A percentile compares a stretch with the other conserved stretches of the same genome.
These are phyloP conservation scores for Xenopus laevis DNA, from an alignment of 2,113 vertebrate genomes.

Conservation along the genomic window DNA sequence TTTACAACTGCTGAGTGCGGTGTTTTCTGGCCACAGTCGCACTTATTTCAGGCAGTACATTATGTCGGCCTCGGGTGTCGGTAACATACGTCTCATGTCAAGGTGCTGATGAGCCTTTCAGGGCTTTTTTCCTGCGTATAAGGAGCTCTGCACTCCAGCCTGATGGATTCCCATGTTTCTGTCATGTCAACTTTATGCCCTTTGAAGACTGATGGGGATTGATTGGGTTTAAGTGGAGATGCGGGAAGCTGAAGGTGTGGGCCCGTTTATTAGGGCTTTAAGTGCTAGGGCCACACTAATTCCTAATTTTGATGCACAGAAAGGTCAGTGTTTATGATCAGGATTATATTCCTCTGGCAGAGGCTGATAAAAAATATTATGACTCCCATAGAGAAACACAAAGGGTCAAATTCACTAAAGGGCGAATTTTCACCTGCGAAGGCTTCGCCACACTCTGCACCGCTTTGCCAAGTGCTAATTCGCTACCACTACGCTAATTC, in stretches of 20 bases:
- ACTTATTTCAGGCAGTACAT: not conserved
- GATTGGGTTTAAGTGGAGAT: constrained; percentile 39
- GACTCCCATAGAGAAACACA: too few species aligned
- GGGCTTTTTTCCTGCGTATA: not conserved
- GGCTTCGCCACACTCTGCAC: too few species aligned
- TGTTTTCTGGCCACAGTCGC: not conserved
- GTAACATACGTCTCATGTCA: constrained; percentile 37
- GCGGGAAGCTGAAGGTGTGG: constrained; percentile 30
- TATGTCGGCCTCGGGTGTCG: constrained; percentile 13
- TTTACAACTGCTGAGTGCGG: constrained; percentile 15
- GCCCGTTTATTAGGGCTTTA: constrained; percentile 3
- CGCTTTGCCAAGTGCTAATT: too few species aligned
- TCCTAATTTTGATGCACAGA: not conserved
- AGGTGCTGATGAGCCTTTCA: constrained; percentile 13
- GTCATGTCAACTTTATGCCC: constrained; percentile 34
- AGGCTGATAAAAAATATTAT: too few species aligned
- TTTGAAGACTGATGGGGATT: constrained; percentile 33
- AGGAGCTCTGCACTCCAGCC: constrained; percentile 6
- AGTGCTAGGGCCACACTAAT: not conserved
- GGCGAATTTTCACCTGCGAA: too few species aligned
- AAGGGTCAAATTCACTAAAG: too few species aligned
- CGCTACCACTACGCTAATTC: too few species aligned
- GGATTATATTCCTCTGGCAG: too few species aligned
- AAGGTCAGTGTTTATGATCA: too few species aligned
- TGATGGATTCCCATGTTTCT: constrained; percentile 38